Percentiles rank a stretch among this genome's conserved stretches.
phyloP scores from a whole-genome alignment of 2,113 vertebrate species.

The Phasianus colchicus region DNA sequence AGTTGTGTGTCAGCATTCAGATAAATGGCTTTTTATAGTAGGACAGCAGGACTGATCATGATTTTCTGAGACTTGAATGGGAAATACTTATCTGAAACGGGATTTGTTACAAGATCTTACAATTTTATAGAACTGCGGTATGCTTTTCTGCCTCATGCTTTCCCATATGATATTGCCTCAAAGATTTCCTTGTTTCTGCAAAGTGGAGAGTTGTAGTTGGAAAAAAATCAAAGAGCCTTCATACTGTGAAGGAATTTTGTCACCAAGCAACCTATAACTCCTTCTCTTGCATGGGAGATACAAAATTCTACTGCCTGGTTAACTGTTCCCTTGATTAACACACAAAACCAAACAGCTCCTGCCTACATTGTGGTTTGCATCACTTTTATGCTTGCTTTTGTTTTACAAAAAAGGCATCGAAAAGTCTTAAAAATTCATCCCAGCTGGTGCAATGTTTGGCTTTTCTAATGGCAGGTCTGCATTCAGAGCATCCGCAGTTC shows the following conservation, averaged over 20 bases:
- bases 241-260: not conserved
- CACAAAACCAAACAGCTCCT: not conserved
- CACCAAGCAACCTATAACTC: not conserved
- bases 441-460: accelerated
- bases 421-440: not conserved
- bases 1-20: not conserved
- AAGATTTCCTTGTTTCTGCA: not conserved
- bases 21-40: not conserved
- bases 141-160: not conserved
- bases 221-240: not conserved
- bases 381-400: no score
- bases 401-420: not conserved
- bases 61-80: not conserved
- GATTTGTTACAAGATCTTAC: not conserved
- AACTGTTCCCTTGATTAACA: not conserved
- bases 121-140: not conserved
- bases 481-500: accelerated
- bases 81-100: not conserved
- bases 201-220: not conserved
- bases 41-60: accelerated
- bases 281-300: not conserved
- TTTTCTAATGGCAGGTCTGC: not conserved
- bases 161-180: accelerated
- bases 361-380: not conserved
- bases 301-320: not conserved